Evolutionary conservation across 1,140 invertebrate species (phyloP).

Genomic region (Cyrtorhinus lividipennis): DNA sequence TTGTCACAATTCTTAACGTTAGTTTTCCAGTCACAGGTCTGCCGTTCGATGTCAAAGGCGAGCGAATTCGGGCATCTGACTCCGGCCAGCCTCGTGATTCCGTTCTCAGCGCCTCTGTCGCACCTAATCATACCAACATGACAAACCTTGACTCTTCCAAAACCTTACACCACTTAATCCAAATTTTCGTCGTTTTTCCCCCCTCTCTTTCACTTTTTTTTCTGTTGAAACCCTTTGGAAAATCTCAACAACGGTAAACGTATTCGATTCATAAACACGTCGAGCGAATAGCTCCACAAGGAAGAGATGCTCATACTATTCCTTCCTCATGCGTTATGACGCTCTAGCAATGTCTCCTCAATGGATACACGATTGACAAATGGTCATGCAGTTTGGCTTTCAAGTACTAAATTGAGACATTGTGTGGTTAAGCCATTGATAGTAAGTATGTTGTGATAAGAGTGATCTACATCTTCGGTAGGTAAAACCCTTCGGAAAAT

Average conservation of each 20-base stretch:
- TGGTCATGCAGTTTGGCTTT: no score
- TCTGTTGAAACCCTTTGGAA: background rate
- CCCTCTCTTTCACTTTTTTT: background rate
- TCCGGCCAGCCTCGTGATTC: constrained; percentile 65
- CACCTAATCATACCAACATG: constrained; percentile 44
- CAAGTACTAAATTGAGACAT: no score
- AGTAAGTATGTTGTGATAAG: no score
- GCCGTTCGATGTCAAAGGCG: constrained; percentile 85
- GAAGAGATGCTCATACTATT: no score
- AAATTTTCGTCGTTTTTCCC: background rate
- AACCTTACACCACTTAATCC: no score
- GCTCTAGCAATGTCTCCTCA: no score
- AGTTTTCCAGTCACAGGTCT: constrained; percentile 91
- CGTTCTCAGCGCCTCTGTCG: constrained; percentile 73
- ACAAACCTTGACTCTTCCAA: background rate
- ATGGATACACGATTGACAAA: no score
- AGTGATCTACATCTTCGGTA: no score
- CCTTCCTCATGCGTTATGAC: no score
- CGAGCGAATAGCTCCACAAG: background rate
- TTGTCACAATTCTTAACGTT: constrained; percentile 89
- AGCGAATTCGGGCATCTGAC: constrained; percentile 78
- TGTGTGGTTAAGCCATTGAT: no score
- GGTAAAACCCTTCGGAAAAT: no score
- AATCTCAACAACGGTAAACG: background rate
- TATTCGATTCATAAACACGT: background rate